phyloP scores from a whole-genome alignment of 2,113 vertebrate species.

The Micronycteris hirsuta region DNA sequence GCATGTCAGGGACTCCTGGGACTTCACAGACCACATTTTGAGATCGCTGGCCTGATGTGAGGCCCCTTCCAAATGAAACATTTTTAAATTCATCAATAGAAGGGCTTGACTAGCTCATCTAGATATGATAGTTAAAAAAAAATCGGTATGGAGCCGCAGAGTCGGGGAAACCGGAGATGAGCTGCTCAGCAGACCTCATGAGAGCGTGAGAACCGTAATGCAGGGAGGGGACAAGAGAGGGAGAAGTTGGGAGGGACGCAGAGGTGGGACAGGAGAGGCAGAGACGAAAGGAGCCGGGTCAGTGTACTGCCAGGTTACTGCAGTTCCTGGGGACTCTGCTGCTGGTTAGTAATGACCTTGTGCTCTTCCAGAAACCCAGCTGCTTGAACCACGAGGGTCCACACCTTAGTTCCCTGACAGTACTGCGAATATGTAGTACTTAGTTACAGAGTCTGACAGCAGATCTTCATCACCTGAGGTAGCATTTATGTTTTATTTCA shows the following conservation, averaged over 20 bases:
- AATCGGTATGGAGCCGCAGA: background rate
- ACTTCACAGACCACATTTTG: background rate
- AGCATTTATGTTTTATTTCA: background rate
- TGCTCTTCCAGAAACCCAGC: background rate
- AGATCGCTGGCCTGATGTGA: background rate
- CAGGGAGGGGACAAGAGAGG: background rate
- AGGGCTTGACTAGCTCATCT: background rate
- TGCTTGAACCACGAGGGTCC: background rate
- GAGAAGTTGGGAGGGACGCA: no score
- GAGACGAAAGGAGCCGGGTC: background rate
- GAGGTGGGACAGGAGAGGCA: background rate
- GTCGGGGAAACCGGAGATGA: background rate
- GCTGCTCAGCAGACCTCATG: no score
- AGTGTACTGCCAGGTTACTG: background rate
- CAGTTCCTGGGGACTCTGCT: no score
- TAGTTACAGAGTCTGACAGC: background rate
- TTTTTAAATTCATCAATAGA: background rate
- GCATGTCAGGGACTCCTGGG: background rate
- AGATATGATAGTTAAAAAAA: background rate
- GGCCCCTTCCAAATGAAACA: background rate
- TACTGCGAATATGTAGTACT: background rate
- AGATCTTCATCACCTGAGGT: background rate
- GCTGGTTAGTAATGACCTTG: background rate
- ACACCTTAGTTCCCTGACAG: background rate
- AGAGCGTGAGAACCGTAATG: background rate